phyloP scores from a whole-genome alignment of 2,797 vertebrate species.

The Lepus oiostolus region DNA sequence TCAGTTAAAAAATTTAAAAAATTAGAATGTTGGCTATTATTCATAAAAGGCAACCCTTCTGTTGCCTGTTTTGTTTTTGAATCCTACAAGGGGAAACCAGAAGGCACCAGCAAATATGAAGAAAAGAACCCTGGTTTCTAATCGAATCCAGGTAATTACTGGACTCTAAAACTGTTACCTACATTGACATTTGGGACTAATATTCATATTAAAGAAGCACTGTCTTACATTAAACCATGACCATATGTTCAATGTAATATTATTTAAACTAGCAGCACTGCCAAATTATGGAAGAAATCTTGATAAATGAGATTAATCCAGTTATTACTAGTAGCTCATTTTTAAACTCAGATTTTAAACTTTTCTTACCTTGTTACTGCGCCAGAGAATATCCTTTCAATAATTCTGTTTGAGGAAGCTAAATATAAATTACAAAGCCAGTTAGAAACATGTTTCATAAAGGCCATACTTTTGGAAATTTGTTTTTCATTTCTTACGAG shows the following conservation, averaged over 20 bases:
- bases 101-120: slow-evolving; percentile 60
- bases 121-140: slow-evolving; percentile 39
- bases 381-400: slow-evolving; percentile 97
- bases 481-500: slow-evolving; percentile 58
- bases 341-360: slow-evolving; percentile 59
- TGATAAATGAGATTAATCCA: slow-evolving; percentile 29
- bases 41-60: slow-evolving; percentile 10
- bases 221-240: slow-evolving; percentile 49
- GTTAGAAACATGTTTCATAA: slow-evolving; percentile 52
- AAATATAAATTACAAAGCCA: slow-evolving; percentile 81
- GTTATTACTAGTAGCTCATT: slow-evolving; percentile 54
- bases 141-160: slow-evolving; percentile 63
- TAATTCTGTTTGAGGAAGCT: slow-evolving; percentile 98
- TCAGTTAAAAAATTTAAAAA: slow-evolving; percentile 24
- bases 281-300: slow-evolving; percentile 24
- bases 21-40: not conserved
- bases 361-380: slow-evolving; percentile 96
- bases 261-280: not conserved
- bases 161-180: slow-evolving; percentile 54
- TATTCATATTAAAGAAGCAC: slow-evolving; percentile 40
- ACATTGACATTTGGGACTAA: slow-evolving; percentile 22
- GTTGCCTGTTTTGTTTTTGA: slow-evolving; percentile 30
- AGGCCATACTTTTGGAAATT: slow-evolving; percentile 53
- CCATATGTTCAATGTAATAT: not conserved
- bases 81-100: slow-evolving; percentile 16